Base-by-base conservation (phyloP, 2,797 vertebrate species). In the Falco cherrug region DNA sequence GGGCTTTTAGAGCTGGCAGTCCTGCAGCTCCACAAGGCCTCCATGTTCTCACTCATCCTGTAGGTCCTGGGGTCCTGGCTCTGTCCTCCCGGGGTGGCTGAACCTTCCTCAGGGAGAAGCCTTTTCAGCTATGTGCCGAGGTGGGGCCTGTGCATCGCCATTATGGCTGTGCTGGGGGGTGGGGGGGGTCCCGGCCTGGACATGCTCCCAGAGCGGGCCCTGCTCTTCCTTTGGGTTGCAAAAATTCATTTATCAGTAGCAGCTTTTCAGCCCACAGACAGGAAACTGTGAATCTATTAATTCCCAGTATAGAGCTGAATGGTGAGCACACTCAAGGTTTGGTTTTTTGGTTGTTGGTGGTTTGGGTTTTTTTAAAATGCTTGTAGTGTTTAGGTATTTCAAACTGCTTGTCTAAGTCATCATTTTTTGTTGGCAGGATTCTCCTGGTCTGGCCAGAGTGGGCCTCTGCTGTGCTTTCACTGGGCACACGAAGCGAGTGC, bases 41-140 rank as follows among this genome's bases (percentile, higher is more conserved):
- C 9, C 1, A 0, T 6, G 3, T 20, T 39, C 8, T 16, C 3
- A 0, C 0, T 0, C 0, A 43, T 43, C 13, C 3, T 15, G 10
- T 7, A 3, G 18, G 37, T 5, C 37, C 37, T 37, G 37, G 37
- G 35, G 35, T 8, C 19, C 9, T 1, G 2, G 7, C 3, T 53
- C 3, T 25, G 3, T 1, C 12, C 17, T 21, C 3, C 3, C 4
- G 0, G 3, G 35, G 19, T 0, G 1, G 0, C 31, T 9, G 10
- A 45, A 1, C 3, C 5, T 2, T 7, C 7, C 2, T 20, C 2
- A 0, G 1, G 29, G 8, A 39, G 33, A 5, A 22, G 18, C 6
- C 10, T 2, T 3, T 11, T 21, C 3, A 4, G 5, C 1, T 2
- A 4, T 9, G 24, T 4, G 2, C 4, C 2, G 13, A 10, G n/a